phyloP scores from a whole-genome alignment of 2,888 invertebrate genomes.

The Coleophora deauratella region DNA sequence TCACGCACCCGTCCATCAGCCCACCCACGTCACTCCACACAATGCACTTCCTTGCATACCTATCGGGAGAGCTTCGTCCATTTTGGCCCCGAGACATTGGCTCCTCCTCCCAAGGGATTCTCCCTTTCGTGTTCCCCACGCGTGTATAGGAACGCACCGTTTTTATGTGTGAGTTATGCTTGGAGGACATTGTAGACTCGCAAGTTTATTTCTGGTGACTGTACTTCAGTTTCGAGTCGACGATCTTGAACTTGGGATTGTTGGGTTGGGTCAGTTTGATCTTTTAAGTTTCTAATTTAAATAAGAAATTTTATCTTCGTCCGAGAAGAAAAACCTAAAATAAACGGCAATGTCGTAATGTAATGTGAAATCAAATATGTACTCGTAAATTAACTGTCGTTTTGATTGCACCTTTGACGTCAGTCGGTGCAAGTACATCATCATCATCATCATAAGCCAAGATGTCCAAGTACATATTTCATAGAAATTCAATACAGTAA shows the following conservation, averaged over 20 bases:
- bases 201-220: constrained; percentile 45
- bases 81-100: constrained; percentile 62
- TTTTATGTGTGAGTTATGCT: constrained; percentile 33
- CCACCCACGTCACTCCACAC: constrained; percentile 39
- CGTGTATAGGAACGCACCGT: constrained; percentile 27
- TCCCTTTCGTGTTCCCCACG: constrained; percentile 49
- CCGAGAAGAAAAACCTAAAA: too few species aligned
- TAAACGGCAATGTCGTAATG: too few species aligned
- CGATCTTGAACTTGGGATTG: constrained; percentile 48
- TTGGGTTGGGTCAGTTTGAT: constrained; percentile 19
- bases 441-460: too few species aligned
- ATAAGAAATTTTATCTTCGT: too few species aligned
- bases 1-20: constrained; percentile 32
- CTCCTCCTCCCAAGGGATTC: constrained; percentile 72
- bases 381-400: too few species aligned
- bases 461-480: too few species aligned
- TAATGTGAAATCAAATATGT: too few species aligned
- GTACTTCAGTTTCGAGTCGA: constrained; percentile 25
- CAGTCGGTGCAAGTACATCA: too few species aligned
- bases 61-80: constrained; percentile 62
- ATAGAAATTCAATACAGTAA: too few species aligned
- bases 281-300: too few species aligned
- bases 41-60: constrained; percentile 68
- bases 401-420: too few species aligned
- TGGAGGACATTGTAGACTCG: constrained; percentile 29